These are phyloP conservation scores for Cydia amplana DNA, from an alignment of 1,140 invertebrate genomes.

Conservation along the genomic window DNA sequence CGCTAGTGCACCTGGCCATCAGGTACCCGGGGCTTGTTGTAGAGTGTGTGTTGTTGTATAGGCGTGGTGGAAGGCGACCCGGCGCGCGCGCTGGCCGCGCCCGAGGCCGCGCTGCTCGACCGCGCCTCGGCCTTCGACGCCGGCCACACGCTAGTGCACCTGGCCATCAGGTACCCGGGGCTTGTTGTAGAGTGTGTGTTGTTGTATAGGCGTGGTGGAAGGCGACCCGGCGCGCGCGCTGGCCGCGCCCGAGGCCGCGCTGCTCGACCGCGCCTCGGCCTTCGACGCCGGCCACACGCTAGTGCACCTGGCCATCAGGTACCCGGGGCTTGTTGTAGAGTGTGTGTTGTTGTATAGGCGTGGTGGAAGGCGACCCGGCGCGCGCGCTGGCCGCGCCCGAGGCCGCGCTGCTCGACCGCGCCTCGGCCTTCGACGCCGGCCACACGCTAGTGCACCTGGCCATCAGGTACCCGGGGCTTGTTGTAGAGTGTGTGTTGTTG, in stretches of 20 bases:
- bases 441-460: no score
- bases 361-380: no score
- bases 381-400: not conserved
- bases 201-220: constrained; percentile 83
- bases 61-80: constrained; percentile 83
- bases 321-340: constrained; percentile 85
- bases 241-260: not conserved
- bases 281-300: no score
- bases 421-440: no score
- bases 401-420: not conserved
- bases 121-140: constrained; percentile 37
- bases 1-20: no score
- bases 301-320: constrained; percentile 36
- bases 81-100: no score
- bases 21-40: constrained; percentile 90
- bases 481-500: no score
- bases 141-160: no score
- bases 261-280: not conserved
- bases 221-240: no score
- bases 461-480: constrained; percentile 83
- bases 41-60: not conserved
- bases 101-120: constrained; percentile 90
- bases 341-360: no score
- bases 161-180: constrained; percentile 84
- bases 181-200: constrained; percentile 81